Base-by-base conservation (phyloP, 2,797 vertebrate species). In the Dryobates pubescens region DNA sequence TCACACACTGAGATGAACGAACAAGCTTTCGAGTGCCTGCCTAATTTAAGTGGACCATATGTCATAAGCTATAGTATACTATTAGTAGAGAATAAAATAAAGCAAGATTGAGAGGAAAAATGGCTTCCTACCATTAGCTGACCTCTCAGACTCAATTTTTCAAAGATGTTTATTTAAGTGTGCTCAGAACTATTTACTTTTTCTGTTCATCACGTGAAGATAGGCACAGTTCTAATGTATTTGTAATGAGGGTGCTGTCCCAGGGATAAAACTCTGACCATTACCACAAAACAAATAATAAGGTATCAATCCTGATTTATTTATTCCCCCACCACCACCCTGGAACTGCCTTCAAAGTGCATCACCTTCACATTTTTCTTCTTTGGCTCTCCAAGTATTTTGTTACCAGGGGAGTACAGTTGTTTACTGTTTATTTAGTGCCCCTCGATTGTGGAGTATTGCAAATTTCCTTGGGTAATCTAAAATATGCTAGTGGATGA, bases 21-120 rank as follows among this genome's bases (percentile, higher is more conserved):
- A 78, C 74, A 86, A 87, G 76, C 67, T 86, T 95, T 91, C 20
- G 4, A 91, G 68, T 82, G 82, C 85, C 59, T 91, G 75, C 54
- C 92, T 95, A 89, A 93, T 94, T 96, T 95, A 91, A 91, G 82
- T 7, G 0, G 58, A 95, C 90, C 89, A 79, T 94, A 96, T 94
- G 87, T 89, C 93, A 92, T 89, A 86, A 91, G n/a, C 32, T 86
- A 82, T 91, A 86, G 74, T 83, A 91, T 62, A 61, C 87, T 93
- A 74, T 75, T 86, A 88, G 89, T 24, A 59, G 32, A 61, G 54
- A 79, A 86, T 68, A 76, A 87, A 94, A 82, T 38, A 58, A 82
- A 72, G 61, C 47, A 82, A 82, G 49, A 80, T 24, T 76, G 82
- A 92, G 53, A 83, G 27, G 71, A 94, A 95, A 90, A 92, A 76